Conservation (phyloP, 2,113 vertebrate species). For the Chionomys nivalis region DNA sequence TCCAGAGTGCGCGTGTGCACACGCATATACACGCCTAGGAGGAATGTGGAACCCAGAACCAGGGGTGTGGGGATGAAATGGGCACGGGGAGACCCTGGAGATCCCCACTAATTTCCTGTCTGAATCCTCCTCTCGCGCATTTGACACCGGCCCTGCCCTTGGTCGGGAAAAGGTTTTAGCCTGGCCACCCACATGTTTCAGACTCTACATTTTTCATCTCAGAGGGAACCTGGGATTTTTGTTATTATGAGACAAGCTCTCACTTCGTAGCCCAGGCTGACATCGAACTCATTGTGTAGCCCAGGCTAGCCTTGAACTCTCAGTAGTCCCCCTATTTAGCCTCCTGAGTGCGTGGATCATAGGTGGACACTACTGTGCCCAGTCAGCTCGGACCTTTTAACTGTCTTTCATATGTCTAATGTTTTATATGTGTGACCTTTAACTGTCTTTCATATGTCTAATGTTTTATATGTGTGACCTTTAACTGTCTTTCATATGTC, state of each 20-base stretch:
- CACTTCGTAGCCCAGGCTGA: not conserved
- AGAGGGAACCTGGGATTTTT: not conserved
- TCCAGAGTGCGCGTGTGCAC: not conserved
- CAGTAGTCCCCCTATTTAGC: not conserved
- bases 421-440: not conserved
- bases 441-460: not conserved
- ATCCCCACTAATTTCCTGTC: not conserved
- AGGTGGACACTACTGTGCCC: not conserved
- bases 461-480: not conserved
- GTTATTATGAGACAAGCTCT: not conserved
- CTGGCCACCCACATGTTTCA: not conserved
- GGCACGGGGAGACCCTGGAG: not conserved
- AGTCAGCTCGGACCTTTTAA: not conserved
- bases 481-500: not conserved
- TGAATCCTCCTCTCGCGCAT: not conserved
- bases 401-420: not conserved
- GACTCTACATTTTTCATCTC: not conserved
- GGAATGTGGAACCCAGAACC: not conserved
- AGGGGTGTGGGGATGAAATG: not conserved
- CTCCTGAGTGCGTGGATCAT: not conserved
- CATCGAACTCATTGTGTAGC: not conserved
- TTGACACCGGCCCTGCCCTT: not conserved
- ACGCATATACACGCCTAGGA: not conserved
- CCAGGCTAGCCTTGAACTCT: not conserved
- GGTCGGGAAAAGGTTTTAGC: not conserved